A percentile compares a stretch with the other conserved stretches of the same genome.
Conservation (phyloP, 2,888 invertebrate species). For the Cremastobaeus sp. region DNA sequence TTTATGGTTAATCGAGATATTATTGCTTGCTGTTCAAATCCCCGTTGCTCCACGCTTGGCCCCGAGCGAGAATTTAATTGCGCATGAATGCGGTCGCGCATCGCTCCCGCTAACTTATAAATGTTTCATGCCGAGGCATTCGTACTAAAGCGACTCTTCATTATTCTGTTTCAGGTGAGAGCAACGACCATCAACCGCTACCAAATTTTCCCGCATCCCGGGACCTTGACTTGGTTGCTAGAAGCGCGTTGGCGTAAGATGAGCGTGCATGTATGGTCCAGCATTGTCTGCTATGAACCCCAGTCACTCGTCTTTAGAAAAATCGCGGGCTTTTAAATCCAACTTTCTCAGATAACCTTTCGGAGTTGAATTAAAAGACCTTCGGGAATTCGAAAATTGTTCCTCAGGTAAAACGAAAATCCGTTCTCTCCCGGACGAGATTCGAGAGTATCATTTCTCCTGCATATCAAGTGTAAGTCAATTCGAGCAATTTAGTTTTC, state of each 20-base stretch:
- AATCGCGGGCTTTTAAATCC: too few species aligned
- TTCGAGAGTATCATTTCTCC: not conserved
- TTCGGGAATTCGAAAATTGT: too few species aligned
- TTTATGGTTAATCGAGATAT: conserved; percentile 60
- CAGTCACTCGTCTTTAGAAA: too few species aligned
- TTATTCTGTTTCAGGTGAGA: conserved; percentile 63
- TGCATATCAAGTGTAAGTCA: not conserved
- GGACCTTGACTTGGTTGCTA: conserved; percentile 20
- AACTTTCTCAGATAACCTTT: too few species aligned
- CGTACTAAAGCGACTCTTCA: conserved; percentile 56
- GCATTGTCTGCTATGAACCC: too few species aligned
- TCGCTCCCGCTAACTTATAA: conserved; percentile 60
- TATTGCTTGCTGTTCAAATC: conserved; percentile 43
- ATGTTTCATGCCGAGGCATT: conserved; percentile 61
- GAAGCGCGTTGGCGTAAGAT: conserved; percentile 23
- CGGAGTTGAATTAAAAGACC: too few species aligned
- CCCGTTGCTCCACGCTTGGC: conserved; percentile 36
- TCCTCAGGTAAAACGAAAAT: not conserved
- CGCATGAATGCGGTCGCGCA: conserved; percentile 55
- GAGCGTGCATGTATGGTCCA: too few species aligned
- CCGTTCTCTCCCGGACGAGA: not conserved
- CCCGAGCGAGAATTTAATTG: conserved; percentile 57
- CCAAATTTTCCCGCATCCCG: conserved; percentile 11
- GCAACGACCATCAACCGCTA: conserved; percentile 47
- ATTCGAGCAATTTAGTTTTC: conserved; percentile 14